phyloP scores from a whole-genome alignment of 2,888 invertebrate genomes.

The Dione juno region DNA sequence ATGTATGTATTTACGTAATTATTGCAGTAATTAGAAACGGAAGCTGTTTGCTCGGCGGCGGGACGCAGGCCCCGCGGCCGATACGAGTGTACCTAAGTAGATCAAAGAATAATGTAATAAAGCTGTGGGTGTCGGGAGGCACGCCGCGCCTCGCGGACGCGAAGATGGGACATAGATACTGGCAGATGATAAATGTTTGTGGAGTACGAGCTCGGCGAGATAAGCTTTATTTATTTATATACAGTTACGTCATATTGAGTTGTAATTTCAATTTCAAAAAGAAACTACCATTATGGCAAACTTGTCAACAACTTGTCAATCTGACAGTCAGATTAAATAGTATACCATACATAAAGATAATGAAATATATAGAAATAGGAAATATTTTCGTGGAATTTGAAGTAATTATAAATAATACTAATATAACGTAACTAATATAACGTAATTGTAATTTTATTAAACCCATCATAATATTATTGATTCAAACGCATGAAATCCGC shows the following conservation, averaged over 20 bases:
- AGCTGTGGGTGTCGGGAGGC: slow-evolving; percentile 20
- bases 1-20: slow-evolving; percentile 1
- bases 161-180: neutral
- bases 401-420: too few species aligned
- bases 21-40: slow-evolving; percentile 20
- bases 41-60: slow-evolving; percentile 23
- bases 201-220: neutral
- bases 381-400: too few species aligned
- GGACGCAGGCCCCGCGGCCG: slow-evolving; percentile 17
- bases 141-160: neutral
- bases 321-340: too few species aligned
- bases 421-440: too few species aligned
- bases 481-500: slow-evolving; percentile 22
- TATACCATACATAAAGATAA: too few species aligned
- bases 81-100: slow-evolving; percentile 1
- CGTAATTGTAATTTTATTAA: too few species aligned
- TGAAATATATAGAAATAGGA: too few species aligned
- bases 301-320: too few species aligned
- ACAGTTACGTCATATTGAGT: neutral
- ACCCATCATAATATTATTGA: too few species aligned
- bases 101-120: slow-evolving; percentile 29
- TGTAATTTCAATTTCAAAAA: neutral
- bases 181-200: slow-evolving; percentile 4
- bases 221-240: neutral
- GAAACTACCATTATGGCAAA: neutral